phyloP scores from a whole-genome alignment of 2,888 invertebrate species.

The Rhamnusium bicolor region DNA sequence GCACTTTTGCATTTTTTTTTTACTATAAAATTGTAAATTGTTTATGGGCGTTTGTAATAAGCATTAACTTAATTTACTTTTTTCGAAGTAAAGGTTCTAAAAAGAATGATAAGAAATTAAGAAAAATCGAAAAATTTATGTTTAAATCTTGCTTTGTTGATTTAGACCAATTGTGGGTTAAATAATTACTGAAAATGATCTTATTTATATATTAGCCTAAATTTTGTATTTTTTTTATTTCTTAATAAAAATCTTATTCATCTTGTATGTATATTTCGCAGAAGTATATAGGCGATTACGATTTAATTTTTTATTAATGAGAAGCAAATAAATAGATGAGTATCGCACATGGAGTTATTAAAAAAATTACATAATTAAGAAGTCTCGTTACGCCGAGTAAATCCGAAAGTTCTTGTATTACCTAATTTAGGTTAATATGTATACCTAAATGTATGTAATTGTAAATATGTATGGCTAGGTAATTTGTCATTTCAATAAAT shows the following conservation, averaged over 20 bases:
- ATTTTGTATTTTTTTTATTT: too few species aligned
- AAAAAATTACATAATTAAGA: conserved; percentile 62
- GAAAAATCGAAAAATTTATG: too few species aligned
- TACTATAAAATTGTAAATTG: too few species aligned
- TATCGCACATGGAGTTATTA: conserved; percentile 58
- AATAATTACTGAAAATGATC: too few species aligned
- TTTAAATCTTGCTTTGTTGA: too few species aligned
- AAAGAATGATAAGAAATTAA: too few species aligned
- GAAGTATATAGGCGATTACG: conserved; percentile 28
- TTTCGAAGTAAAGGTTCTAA: too few species aligned
- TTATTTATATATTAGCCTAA: too few species aligned
- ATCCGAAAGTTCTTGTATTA: conserved; percentile 66
- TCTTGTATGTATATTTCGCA: conserved; percentile 13
- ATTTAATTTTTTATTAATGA: conserved; percentile 34
- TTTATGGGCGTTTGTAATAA: too few species aligned
- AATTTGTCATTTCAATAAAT: conserved; percentile 37
- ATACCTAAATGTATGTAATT: conserved; percentile 55
- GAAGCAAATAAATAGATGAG: conserved; percentile 54
- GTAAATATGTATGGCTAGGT: conserved; percentile 40
- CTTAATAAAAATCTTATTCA: neutral
- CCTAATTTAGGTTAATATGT: conserved; percentile 69
- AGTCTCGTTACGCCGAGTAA: conserved; percentile 61
- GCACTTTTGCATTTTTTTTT: too few species aligned
- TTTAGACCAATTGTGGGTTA: too few species aligned
- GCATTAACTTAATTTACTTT: too few species aligned